Percentiles rank a stretch among this genome's conserved stretches.
Conservation (phyloP, 2,888 invertebrate genomes). For the Acronicta leporina region DNA sequence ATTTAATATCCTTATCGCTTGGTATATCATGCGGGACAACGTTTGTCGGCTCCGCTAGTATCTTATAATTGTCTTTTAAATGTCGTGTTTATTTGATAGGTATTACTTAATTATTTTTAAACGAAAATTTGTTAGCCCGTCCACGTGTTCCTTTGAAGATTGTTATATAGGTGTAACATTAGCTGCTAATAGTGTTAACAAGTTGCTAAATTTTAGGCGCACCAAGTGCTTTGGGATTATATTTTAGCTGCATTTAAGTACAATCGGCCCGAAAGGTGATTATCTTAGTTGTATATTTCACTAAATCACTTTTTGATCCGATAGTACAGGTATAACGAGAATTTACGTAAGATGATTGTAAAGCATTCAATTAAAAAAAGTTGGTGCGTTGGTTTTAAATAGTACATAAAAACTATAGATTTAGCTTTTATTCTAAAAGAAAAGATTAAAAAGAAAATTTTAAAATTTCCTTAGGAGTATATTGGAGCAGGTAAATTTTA, state of each 20-base stretch:
- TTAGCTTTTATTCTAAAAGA: constrained; percentile 65
- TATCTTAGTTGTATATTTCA: constrained; percentile 14
- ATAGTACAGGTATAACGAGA: constrained; percentile 40
- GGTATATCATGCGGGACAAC: too few species aligned
- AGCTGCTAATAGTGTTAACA: constrained; percentile 58
- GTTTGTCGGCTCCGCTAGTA: too few species aligned
- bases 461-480: constrained; percentile 62
- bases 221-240: constrained; percentile 64
- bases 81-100: constrained; percentile 18
- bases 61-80: neutral
- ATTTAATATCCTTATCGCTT: too few species aligned
- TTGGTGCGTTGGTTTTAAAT: constrained; percentile 54
- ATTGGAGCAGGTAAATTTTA: constrained; percentile 60
- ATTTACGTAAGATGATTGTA: constrained; percentile 46
- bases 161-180: constrained; percentile 59
- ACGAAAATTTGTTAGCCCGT: constrained; percentile 59
- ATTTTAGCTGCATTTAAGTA: constrained; percentile 49
- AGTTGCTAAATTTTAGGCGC: constrained; percentile 55
- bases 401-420: constrained; percentile 60
- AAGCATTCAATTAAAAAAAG: constrained; percentile 53
- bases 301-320: constrained; percentile 48
- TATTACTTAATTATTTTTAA: constrained; percentile 13
- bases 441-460: constrained; percentile 60
- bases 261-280: constrained; percentile 41
- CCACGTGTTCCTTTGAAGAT: constrained; percentile 57